These are phyloP conservation scores for Onthophagus taurus DNA, from an alignment of 1,140 invertebrate genomes.

Conservation along the genomic window DNA sequence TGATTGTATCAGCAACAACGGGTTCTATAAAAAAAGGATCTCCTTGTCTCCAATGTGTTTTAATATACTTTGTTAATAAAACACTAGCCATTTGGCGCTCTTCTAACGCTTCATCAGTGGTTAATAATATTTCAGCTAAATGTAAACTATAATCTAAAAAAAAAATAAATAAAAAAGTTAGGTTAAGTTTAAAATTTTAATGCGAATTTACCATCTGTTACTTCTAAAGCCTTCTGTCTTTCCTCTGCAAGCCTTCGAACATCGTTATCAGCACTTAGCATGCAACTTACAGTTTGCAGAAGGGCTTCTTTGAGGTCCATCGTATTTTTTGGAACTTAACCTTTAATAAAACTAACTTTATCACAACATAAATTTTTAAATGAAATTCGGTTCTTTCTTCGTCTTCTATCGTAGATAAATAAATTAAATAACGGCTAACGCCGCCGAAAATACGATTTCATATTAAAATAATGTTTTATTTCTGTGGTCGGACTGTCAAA, in stretches of 20 bases:
- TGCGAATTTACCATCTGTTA: slow-evolving; percentile 11
- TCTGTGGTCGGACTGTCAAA: too few species aligned
- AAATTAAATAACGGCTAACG: too few species aligned
- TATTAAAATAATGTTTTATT: too few species aligned
- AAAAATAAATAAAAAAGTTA: background rate
- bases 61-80: slow-evolving; percentile 11
- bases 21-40: slow-evolving; percentile 8
- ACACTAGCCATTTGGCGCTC: slow-evolving; percentile 15
- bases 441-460: too few species aligned
- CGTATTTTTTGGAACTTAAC: too few species aligned
- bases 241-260: slow-evolving; percentile 11
- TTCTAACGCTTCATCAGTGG: slow-evolving; percentile 12
- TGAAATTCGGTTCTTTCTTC: too few species aligned
- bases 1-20: slow-evolving; percentile 4
- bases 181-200: background rate
- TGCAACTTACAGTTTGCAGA: slow-evolving; percentile 13
- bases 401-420: too few species aligned
- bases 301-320: slow-evolving; percentile 12
- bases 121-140: slow-evolving; percentile 13
- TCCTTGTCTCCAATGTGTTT: slow-evolving; percentile 6
- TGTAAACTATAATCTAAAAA: slow-evolving; percentile 13
- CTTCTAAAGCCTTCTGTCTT: slow-evolving; percentile 14
- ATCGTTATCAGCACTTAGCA: slow-evolving; percentile 11
- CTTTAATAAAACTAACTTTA: too few species aligned
- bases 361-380: slow-evolving; percentile 16